Conservation (phyloP, 1,140 invertebrate genomes). For the Vanessa atalanta region DNA sequence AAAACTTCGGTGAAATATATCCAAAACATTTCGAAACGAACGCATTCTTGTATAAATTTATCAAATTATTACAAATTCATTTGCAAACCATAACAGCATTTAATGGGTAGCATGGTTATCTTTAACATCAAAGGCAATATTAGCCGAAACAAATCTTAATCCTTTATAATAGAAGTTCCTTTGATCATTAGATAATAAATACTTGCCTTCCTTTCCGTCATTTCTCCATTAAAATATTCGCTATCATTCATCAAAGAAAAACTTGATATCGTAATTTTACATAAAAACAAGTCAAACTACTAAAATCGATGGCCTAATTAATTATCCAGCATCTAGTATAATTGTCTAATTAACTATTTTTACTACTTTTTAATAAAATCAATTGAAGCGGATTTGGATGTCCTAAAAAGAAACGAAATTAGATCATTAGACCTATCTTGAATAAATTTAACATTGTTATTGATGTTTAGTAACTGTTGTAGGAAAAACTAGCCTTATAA, state of each 20-base stretch:
- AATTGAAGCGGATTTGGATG: no score
- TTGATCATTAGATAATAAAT: neutral
- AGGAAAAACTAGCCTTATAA: no score
- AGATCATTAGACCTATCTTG: no score
- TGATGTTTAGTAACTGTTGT: no score
- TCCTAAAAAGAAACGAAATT: no score
- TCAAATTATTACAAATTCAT: neutral
- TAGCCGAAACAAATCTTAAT: neutral
- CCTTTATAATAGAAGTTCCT: neutral
- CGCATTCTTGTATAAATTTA: neutral
- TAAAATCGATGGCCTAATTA: no score
- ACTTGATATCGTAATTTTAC: neutral
- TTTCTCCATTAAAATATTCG: neutral
- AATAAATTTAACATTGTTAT: no score
- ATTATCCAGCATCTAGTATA: no score
- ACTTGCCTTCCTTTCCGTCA: neutral
- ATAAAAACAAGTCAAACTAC: no score
- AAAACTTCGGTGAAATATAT: neutral
- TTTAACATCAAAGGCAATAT: neutral
- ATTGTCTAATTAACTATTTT: no score
- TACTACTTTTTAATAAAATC: no score
- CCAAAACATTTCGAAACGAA: neutral
- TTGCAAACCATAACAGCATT: neutral
- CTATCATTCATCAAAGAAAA: neutral
- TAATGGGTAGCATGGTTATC: neutral